Evolutionary conservation across 2,888 invertebrate species (phyloP).

Genomic region (Caenorhabditis zanzibari): DNA sequence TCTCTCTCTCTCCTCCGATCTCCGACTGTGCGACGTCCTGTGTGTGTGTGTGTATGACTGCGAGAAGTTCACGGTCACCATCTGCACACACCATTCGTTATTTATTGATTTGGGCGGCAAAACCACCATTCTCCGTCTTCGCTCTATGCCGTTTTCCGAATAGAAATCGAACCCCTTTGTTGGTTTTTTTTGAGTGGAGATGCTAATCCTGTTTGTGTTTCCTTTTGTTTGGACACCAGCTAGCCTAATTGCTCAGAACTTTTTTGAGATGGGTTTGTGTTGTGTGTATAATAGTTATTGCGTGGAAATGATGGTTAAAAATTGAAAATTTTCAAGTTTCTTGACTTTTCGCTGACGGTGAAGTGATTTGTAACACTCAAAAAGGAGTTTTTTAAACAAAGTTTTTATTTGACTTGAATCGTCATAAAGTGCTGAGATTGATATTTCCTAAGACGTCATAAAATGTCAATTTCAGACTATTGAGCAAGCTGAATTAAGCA

Average conservation of each 20-base stretch:
- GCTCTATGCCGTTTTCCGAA: background rate
- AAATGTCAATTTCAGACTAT: no score
- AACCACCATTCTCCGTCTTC: background rate
- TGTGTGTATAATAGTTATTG: background rate
- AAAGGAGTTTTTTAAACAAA: no score
- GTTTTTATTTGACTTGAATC: no score
- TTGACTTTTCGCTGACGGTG: no score
- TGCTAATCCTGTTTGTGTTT: slow-evolving; percentile 12
- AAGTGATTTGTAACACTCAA: no score
- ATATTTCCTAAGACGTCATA: no score
- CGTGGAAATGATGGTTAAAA: no score
- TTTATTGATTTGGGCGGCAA: slow-evolving; percentile 34
- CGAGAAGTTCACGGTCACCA: slow-evolving; percentile 45
- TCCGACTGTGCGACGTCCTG: slow-evolving; percentile 16
- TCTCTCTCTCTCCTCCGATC: background rate
- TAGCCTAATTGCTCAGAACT: background rate
- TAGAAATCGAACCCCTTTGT: slow-evolving; percentile 18
- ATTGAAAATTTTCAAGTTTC: no score
- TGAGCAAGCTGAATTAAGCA: no score
- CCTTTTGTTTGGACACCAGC: background rate
- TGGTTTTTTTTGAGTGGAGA: slow-evolving; percentile 2
- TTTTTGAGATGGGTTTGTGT: background rate
- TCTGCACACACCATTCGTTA: slow-evolving; percentile 39
- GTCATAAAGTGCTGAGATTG: no score
- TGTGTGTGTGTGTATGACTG: slow-evolving; percentile 20